These are phyloP conservation scores for Maccullochella peelii DNA, from an alignment of 2,113 vertebrate species.

Conservation along the genomic window DNA sequence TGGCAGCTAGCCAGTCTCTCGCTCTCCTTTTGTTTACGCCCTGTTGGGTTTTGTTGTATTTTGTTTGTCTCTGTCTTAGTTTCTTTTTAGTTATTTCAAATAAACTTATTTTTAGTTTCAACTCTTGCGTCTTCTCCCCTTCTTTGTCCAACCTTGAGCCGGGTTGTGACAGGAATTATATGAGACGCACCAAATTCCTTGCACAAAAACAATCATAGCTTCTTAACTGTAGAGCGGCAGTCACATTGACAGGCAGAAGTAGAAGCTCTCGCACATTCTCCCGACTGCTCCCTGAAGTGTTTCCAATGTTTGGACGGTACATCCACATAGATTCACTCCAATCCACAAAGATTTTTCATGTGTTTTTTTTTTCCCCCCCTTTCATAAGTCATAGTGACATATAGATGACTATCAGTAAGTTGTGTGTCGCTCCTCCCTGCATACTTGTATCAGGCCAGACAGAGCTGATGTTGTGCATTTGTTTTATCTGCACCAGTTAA, in stretches of 20 bases:
- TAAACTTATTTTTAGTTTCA: too few relatives aligned
- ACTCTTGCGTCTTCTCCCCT: too few relatives aligned
- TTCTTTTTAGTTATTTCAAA: too few relatives aligned
- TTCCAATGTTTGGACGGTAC: not conserved
- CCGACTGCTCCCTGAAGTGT: constrained; percentile 20
- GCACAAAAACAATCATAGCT: not conserved
- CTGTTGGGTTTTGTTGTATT: too few relatives aligned
- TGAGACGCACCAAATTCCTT: not conserved
- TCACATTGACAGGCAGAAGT: not conserved
- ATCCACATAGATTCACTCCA: not conserved
- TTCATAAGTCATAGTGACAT: constrained; percentile 16
- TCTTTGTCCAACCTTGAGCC: too few relatives aligned
- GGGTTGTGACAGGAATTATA: too few relatives aligned
- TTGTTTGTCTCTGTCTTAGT: too few relatives aligned
- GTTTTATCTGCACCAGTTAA: not conserved
- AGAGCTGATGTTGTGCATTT: not conserved
- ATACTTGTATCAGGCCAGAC: not conserved
- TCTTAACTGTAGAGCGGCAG: constrained; percentile 1
- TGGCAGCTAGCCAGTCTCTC: too few relatives aligned
- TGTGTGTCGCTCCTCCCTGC: not conserved
- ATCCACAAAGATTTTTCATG: not conserved
- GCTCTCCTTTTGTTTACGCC: too few relatives aligned
- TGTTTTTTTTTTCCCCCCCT: constrained; percentile 2
- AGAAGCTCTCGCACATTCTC: not conserved
- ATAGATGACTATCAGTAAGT: constrained; percentile 11